Percentiles rank a stretch among this genome's conserved stretches.
These are phyloP conservation scores for Rhingia rostrata DNA, from an alignment of 2,888 invertebrate species.

Conservation along the genomic window DNA sequence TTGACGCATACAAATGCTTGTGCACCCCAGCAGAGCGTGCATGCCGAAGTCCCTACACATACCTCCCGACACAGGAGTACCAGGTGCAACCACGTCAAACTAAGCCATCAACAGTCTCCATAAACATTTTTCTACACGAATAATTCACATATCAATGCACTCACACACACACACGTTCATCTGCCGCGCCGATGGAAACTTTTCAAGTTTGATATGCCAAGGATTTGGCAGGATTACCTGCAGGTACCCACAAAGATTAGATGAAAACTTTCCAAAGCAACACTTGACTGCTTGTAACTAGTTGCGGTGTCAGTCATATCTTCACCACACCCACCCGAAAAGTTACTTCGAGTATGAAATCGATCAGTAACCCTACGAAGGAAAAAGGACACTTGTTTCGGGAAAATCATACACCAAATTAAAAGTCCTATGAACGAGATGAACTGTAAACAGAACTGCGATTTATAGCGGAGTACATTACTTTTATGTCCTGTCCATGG, in stretches of 20 bases:
- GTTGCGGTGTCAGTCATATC: background rate
- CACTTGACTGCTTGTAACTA: background rate
- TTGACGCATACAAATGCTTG: background rate
- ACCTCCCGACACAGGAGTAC: background rate
- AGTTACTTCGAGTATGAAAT: conserved; percentile 18
- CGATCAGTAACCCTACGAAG: conserved; percentile 14
- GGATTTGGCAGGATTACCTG: conserved; percentile 16
- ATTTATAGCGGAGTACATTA: conserved; percentile 59
- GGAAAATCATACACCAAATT: conserved; percentile 48
- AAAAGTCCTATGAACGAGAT: conserved; percentile 56
- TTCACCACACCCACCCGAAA: background rate
- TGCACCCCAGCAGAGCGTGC: background rate
- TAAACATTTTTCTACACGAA: conserved; percentile 12
- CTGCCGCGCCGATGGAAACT: conserved; percentile 19
- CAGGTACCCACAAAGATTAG: conserved; percentile 1
- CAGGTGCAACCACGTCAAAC: conserved; percentile 35
- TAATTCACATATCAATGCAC: conserved; percentile 30
- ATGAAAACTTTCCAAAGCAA: conserved; percentile 11
- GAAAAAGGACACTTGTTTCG: conserved; percentile 30
- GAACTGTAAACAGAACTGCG: conserved; percentile 44
- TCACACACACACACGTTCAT: conserved; percentile 10
- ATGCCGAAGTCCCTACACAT: conserved; percentile 9
- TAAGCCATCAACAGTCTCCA: conserved; percentile 9
- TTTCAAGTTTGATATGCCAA: conserved; percentile 20
- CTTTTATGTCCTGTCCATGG: conserved; percentile 38